Conservation (phyloP, 2,113 vertebrate species). For the Leuciscus idus region DNA sequence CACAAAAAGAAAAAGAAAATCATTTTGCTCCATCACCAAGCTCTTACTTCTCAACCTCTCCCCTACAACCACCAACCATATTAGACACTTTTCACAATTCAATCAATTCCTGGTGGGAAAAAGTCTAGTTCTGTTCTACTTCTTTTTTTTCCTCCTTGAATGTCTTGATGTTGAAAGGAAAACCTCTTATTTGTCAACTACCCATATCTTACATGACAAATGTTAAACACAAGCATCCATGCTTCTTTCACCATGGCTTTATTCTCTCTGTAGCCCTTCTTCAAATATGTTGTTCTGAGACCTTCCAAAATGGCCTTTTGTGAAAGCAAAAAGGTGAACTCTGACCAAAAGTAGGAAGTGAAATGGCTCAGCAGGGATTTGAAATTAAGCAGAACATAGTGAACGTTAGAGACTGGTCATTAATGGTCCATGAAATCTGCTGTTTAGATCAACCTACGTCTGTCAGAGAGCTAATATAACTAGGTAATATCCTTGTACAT, state of each 20-base stretch:
- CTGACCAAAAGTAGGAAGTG: constrained; percentile 32
- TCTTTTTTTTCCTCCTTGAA: background rate
- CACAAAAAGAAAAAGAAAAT: background rate
- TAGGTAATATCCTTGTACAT: background rate
- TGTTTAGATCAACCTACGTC: constrained; percentile 18
- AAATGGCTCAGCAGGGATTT: constrained; percentile 24
- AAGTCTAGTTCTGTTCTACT: background rate
- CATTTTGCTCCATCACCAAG: background rate
- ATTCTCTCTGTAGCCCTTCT: background rate
- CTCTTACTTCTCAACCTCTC: constrained; percentile 6
- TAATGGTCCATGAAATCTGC: constrained; percentile 11
- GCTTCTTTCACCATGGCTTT: background rate
- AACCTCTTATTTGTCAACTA: background rate
- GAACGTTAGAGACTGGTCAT: constrained; percentile 15
- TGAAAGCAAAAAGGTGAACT: constrained; percentile 45
- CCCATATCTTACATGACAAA: background rate
- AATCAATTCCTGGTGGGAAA: background rate
- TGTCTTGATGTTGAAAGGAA: background rate
- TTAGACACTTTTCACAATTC: background rate
- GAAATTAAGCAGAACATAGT: constrained; percentile 27
- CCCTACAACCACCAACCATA: background rate
- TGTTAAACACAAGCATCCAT: constrained; percentile 1
- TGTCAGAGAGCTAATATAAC: background rate
- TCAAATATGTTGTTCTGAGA: background rate
- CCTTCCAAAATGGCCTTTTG: background rate